A percentile compares a stretch with the other conserved stretches of the same genome.
These are phyloP conservation scores for Euproctis similis DNA, from an alignment of 2,888 invertebrate species.

Conservation along the genomic window DNA sequence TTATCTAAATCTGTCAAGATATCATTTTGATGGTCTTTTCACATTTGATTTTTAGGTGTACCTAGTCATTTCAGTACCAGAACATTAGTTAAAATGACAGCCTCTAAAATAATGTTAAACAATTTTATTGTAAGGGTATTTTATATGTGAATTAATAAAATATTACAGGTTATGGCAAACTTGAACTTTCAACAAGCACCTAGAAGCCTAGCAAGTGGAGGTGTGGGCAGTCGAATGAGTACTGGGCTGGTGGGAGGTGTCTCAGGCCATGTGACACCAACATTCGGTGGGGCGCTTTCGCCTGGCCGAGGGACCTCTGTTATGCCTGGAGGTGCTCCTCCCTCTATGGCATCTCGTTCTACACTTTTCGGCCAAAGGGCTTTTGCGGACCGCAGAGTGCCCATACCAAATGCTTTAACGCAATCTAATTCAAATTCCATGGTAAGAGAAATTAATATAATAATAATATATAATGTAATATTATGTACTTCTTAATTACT, in stretches of 20 bases:
- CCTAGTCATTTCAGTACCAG: too few species aligned
- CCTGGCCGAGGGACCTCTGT: slow-evolving; percentile 60
- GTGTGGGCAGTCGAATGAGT: slow-evolving; percentile 68
- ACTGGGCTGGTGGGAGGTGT: slow-evolving; percentile 86
- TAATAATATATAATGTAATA: too few species aligned
- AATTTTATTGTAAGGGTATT: not conserved
- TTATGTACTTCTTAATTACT: too few species aligned
- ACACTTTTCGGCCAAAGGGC: slow-evolving; percentile 87
- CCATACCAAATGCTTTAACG: slow-evolving; percentile 76
- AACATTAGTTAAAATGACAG: too few species aligned
- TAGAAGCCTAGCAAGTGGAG: slow-evolving; percentile 88
- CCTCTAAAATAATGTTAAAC: not conserved
- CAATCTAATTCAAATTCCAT: slow-evolving; percentile 71
- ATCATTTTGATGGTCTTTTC: too few species aligned
- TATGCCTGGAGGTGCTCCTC: slow-evolving; percentile 69
- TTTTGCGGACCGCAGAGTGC: slow-evolving; percentile 85
- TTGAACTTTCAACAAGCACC: slow-evolving; percentile 93
- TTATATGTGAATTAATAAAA: not conserved
- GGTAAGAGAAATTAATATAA: too few species aligned
- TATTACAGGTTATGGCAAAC: slow-evolving; percentile 89
- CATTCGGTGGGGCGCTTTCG: slow-evolving; percentile 66
- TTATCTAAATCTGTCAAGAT: too few species aligned
- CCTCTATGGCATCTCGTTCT: slow-evolving; percentile 76
- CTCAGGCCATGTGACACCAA: slow-evolving; percentile 72
- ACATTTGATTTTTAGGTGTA: too few species aligned